Conservation (phyloP, 2,113 vertebrate species). For the Ailuropoda melanoleuca region DNA sequence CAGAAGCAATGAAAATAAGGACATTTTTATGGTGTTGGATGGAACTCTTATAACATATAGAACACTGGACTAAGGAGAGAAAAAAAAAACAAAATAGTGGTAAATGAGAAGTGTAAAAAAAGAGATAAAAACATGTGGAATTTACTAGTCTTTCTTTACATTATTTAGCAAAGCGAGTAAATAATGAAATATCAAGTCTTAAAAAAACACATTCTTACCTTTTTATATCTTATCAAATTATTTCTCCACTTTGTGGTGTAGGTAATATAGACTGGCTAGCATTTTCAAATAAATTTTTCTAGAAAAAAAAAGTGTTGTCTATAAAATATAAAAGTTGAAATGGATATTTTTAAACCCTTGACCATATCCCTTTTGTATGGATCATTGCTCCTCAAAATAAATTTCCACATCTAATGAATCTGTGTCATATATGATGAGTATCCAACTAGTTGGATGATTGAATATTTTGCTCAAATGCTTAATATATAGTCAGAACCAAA, state of each 20-base stretch:
- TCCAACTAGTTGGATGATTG: neutral
- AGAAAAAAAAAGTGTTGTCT: neutral
- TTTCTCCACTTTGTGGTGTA: neutral
- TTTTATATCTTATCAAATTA: neutral
- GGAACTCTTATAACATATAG: neutral
- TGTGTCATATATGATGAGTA: neutral
- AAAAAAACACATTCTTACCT: neutral
- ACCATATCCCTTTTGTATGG: neutral
- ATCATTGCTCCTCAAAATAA: neutral
- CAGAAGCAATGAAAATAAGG: neutral
- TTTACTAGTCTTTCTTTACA: neutral
- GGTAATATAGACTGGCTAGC: neutral
- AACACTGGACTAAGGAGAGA: neutral
- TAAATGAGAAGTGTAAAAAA: neutral
- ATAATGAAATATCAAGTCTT: neutral
- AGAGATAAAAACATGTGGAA: neutral
- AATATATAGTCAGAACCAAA: neutral
- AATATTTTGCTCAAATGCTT: neutral
- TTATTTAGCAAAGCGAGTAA: neutral
- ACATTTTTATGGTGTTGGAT: neutral
- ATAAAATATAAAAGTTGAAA: neutral
- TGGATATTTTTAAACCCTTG: neutral
- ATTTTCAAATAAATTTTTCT: constrained; percentile 27
- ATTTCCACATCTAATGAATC: neutral
- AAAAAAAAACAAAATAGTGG: neutral